phyloP scores from a whole-genome alignment of 2,888 invertebrate genomes.

The Trypoxylon attenuatum region DNA sequence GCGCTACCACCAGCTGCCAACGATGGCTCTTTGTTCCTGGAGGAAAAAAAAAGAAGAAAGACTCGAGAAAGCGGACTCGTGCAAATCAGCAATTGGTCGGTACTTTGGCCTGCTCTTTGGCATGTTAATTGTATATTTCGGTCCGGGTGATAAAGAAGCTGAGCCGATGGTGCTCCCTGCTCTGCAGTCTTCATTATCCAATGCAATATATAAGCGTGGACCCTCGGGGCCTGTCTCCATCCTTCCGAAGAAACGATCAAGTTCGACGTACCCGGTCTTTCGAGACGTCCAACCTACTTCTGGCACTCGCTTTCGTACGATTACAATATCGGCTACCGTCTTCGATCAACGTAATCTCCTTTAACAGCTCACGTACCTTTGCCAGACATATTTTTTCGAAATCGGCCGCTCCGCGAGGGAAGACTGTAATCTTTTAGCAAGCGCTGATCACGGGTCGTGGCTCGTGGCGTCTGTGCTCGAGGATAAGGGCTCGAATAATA shows the following conservation, averaged over 20 bases:
- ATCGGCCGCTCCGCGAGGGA: too few relatives aligned
- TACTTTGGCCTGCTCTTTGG: constrained; percentile 55
- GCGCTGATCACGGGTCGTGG: constrained; percentile 33
- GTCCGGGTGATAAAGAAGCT: constrained; percentile 63
- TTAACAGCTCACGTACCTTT: too few relatives aligned
- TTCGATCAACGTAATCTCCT: constrained; percentile 18
- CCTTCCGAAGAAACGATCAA: constrained; percentile 46
- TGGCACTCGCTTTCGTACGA: too few relatives aligned
- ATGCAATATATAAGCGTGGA: constrained; percentile 58
- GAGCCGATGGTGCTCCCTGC: constrained; percentile 55
- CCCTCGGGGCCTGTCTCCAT: constrained; percentile 48
- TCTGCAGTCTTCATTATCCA: constrained; percentile 63
- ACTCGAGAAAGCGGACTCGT: neutral
- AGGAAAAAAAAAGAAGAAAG: constrained; percentile 1
- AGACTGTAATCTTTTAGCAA: too few relatives aligned
- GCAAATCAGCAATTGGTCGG: too few relatives aligned
- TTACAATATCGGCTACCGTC: too few relatives aligned
- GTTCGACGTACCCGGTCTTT: constrained; percentile 9
- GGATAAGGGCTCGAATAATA: constrained; percentile 38
- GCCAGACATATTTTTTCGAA: constrained; percentile 17
- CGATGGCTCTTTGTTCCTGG: constrained; percentile 30
- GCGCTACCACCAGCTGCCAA: neutral
- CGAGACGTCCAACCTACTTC: neutral
- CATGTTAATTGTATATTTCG: constrained; percentile 66
- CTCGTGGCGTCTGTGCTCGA: constrained; percentile 42